These are phyloP conservation scores for Eciton burchellii DNA, from an alignment of 1,140 invertebrate genomes.

Conservation along the genomic window DNA sequence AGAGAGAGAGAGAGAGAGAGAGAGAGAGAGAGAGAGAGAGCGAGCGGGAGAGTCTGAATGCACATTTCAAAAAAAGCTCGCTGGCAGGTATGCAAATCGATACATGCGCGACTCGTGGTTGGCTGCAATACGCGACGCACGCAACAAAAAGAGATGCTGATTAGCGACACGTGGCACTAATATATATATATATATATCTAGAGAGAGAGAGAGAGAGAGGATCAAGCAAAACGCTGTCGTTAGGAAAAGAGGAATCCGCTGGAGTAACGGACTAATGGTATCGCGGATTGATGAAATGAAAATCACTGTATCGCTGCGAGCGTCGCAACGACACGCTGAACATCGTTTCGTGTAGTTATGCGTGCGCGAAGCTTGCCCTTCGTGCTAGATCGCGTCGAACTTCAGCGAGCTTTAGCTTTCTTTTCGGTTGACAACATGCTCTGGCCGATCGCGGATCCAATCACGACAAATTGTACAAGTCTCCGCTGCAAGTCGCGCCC, in stretches of 20 bases:
- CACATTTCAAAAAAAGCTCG: conserved; percentile 37
- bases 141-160: conserved; percentile 1
- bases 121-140: not conserved
- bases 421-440: conserved; percentile 17
- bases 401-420: conserved; percentile 25
- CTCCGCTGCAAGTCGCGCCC: not conserved
- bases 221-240: too few species aligned
- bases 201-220: too few species aligned
- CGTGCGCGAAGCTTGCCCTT: conserved; percentile 3
- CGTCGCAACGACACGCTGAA: not conserved
- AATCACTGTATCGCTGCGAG: not conserved
- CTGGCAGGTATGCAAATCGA: conserved; percentile 19
- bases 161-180: not conserved
- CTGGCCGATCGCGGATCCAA: not conserved
- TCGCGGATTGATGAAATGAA: too few species aligned
- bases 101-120: not conserved
- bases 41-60: too few species aligned
- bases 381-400: not conserved
- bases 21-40: too few species aligned
- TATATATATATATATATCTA: too few species aligned
- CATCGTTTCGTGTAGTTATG: not conserved
- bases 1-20: too few species aligned
- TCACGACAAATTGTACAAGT: not conserved
- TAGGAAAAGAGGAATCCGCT: too few species aligned
- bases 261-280: too few species aligned